Evolutionary conservation across 2,797 vertebrate species (phyloP).

Genomic region (Megaceryle alcyon): DNA sequence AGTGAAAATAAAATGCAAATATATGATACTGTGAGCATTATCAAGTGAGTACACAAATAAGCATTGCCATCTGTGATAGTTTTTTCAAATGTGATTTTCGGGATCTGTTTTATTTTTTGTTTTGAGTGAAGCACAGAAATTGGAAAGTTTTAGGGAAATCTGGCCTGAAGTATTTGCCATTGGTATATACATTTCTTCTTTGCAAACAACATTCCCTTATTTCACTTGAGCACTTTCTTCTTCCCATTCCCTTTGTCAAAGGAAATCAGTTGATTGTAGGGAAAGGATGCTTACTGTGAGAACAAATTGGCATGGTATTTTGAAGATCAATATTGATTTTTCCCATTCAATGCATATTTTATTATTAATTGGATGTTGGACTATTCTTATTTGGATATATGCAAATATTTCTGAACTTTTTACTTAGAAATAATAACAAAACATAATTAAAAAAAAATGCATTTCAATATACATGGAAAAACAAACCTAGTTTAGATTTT

Average conservation of each 20-base stretch:
- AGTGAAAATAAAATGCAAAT: constrained; percentile 68
- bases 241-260: constrained; percentile 1
- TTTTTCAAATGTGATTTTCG: constrained; percentile 55
- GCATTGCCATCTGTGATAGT: constrained; percentile 52
- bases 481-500: constrained; percentile 61
- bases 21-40: constrained; percentile 36
- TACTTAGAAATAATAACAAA: constrained; percentile 45
- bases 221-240: not conserved
- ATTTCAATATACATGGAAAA: constrained; percentile 58
- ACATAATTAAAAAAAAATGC: constrained; percentile 29
- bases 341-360: not conserved
- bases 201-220: not conserved
- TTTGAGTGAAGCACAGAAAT: constrained; percentile 36
- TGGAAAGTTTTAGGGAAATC: constrained; percentile 43
- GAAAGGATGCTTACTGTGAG: not conserved
- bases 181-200: not conserved
- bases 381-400: constrained; percentile 1
- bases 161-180: constrained; percentile 20
- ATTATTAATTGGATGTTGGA: constrained; percentile 16
- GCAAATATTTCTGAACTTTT: constrained; percentile 54
- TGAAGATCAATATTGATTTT: constrained; percentile 47
- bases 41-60: constrained; percentile 59
- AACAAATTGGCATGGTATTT: not conserved
- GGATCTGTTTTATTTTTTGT: constrained; percentile 48
- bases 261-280: not conserved